These are phyloP conservation scores for Syngnathus typhle DNA, from an alignment of 2,113 vertebrate genomes.

Conservation along the genomic window DNA sequence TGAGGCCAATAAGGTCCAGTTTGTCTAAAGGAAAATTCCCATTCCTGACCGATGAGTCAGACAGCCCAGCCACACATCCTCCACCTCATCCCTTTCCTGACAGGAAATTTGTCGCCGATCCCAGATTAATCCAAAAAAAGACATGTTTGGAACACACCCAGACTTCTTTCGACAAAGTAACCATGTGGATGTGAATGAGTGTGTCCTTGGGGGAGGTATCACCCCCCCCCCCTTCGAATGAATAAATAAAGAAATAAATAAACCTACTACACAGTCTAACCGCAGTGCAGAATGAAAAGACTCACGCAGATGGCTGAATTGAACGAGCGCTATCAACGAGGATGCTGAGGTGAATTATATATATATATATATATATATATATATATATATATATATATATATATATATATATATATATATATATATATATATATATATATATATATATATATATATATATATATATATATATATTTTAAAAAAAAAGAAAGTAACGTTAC, in stretches of 20 bases:
- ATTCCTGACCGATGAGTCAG: conserved; percentile 60
- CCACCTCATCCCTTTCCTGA: conserved; percentile 57
- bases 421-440: too few species aligned
- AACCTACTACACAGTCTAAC: background rate
- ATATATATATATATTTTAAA: background rate
- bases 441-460: background rate
- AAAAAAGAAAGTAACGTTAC: background rate
- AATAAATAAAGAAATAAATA: background rate
- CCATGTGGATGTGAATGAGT: too few species aligned
- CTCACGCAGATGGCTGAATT: background rate
- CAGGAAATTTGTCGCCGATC: conserved; percentile 66
- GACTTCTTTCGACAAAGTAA: background rate
- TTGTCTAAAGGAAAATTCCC: conserved; percentile 25
- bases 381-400: background rate
- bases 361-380: too few species aligned
- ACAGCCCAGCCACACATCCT: conserved; percentile 53
- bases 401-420: background rate
- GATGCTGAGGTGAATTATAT: background rate
- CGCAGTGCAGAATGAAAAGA: conserved; percentile 40
- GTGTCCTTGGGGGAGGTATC: background rate
- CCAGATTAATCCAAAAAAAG: conserved; percentile 56
- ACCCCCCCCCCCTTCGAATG: background rate
- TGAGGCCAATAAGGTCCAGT: background rate
- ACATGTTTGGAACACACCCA: conserved; percentile 58
- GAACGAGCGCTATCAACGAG: background rate